Percentiles rank a stretch among this genome's conserved stretches.
Evolutionary conservation across 1,140 invertebrate genomes (phyloP).

Genomic region (Lepidotrigona ventralis): DNA sequence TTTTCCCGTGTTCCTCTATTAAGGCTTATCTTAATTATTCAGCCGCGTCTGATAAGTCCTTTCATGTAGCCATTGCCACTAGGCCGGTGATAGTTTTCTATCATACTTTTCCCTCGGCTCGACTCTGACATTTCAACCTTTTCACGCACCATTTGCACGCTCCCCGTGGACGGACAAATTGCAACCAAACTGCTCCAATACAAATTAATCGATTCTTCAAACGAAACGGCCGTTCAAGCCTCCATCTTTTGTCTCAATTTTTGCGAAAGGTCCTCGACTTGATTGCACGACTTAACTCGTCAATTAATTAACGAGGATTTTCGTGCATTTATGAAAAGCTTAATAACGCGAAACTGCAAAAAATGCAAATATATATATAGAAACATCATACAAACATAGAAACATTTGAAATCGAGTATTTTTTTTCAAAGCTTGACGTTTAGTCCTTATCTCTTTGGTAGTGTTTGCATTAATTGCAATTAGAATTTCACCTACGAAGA

Average conservation of each 20-base stretch:
- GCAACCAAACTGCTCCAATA: neutral
- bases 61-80: neutral
- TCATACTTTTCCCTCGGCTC: neutral
- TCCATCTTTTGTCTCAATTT: neutral
- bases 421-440: too few relatives aligned
- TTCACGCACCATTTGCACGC: slow-evolving; percentile 20
- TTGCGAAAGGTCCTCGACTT: neutral
- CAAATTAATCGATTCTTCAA: neutral
- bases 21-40: slow-evolving; percentile 26
- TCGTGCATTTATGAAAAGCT: too few relatives aligned
- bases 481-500: neutral
- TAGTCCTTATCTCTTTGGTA: too few relatives aligned
- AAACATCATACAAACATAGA: too few relatives aligned
- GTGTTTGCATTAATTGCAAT: neutral
- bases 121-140: slow-evolving; percentile 3
- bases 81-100: neutral
- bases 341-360: too few relatives aligned
- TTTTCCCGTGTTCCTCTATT: neutral
- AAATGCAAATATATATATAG: too few relatives aligned
- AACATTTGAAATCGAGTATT: too few relatives aligned
- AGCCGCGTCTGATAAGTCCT: slow-evolving; percentile 1
- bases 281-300: neutral
- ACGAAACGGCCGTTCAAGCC: neutral
- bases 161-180: neutral
- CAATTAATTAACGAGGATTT: too few relatives aligned